Conservation (phyloP, 1,140 invertebrate species). For the Palaemon carinicauda region DNA sequence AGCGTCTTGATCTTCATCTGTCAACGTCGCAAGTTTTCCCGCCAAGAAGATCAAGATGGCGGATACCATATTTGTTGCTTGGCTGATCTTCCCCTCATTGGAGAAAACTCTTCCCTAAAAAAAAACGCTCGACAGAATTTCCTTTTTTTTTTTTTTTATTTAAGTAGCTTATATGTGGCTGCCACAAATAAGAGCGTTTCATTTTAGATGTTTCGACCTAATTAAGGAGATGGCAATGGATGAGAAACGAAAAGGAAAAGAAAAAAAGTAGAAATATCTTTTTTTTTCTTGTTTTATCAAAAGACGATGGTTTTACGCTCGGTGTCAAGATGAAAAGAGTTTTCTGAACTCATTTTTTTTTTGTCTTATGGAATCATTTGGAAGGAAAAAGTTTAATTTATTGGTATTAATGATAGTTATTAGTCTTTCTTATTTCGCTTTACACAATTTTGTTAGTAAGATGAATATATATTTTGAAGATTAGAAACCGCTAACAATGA, state of each 20-base stretch:
- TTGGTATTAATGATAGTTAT: too few relatives aligned
- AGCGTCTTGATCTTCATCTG: conserved; percentile 48
- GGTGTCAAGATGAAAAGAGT: too few relatives aligned
- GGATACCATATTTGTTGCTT: conserved; percentile 46
- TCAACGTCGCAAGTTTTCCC: conserved; percentile 55
- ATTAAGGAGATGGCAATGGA: background rate
- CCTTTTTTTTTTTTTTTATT: background rate
- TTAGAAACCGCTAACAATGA: too few relatives aligned
- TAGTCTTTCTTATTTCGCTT: too few relatives aligned
- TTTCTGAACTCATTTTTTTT: too few relatives aligned
- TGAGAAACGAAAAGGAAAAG: background rate
- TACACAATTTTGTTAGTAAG: background rate
- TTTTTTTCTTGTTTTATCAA: too few relatives aligned
- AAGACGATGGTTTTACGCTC: too few relatives aligned
- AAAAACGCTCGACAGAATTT: too few relatives aligned
- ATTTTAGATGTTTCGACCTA: background rate
- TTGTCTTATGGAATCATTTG: too few relatives aligned
- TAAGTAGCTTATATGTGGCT: background rate
- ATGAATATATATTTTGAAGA: background rate
- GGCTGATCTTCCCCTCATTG: conserved; percentile 40
- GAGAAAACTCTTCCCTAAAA: background rate
- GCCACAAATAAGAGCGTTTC: background rate
- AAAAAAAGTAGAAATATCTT: background rate
- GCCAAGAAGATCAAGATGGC: conserved; percentile 44
- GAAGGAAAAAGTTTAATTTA: too few relatives aligned